Base-by-base conservation (phyloP, 1,140 invertebrate genomes). In the Pantala flavescens region DNA sequence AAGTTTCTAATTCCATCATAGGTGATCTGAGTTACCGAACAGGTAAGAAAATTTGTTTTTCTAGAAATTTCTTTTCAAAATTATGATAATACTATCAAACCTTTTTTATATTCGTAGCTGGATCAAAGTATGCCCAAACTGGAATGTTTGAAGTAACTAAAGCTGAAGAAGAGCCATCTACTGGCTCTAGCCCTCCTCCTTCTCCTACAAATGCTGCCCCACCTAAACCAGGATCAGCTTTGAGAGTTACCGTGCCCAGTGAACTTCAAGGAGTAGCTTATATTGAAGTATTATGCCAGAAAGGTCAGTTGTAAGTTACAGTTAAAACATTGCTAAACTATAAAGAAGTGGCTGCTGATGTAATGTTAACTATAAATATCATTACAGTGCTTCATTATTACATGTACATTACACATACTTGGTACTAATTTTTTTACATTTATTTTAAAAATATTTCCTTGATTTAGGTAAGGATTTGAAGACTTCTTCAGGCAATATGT, bases 131-230 rank as follows among this genome's bases (percentile, higher is more conserved):
- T 81, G 90, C 89, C 75, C 96, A 98, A 83, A 92, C 91, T 74
- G 96, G 96, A 55, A 93, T 95, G 77, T 98, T 98, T 87, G 96
- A 98, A 87, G 96, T 98, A 0, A 93, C 91, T 2, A 98, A 98
- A 85, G 94, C 94, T 9, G 94, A 96, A 77, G 82, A 83, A 23
- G 92, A 93, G 74, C 92, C 93, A 71, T 84, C 87, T 72, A 77
- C 77, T 73, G 82, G 23, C 55, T 81, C 80, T 24, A 86, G 84
- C 77, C 87, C 87, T 71, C 87, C 88, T 21, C 85, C 85, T 74
- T 87, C 84, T 73, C 82, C 83, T 36, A 82, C 81, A 79, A 78
- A 82, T 28, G 72, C 77, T 43, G 80, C 84, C 73, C 77, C 77
- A 71, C 81, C 85, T 0, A 90, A 89, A 80, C 84, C 85, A n/a